phyloP scores from a whole-genome alignment of 2,797 vertebrate species.

The Tragopan temminckii region DNA sequence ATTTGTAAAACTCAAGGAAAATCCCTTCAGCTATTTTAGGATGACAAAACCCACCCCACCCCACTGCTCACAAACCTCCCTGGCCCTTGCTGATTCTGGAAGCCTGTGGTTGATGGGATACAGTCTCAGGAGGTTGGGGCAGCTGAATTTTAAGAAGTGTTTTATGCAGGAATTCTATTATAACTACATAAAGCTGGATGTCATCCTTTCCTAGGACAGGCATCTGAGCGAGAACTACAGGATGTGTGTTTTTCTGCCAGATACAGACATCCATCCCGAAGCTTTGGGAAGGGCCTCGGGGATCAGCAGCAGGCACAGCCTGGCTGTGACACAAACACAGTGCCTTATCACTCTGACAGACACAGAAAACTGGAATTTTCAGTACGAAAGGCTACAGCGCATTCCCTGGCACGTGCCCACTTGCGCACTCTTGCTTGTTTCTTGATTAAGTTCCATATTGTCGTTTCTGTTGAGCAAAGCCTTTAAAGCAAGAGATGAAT shows the following conservation, averaged over 20 bases:
- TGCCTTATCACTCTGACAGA: background rate
- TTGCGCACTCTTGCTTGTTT: background rate
- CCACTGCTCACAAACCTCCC: background rate
- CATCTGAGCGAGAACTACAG: background rate
- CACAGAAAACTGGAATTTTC: background rate
- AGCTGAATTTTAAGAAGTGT: constrained; percentile 30
- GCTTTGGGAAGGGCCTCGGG: background rate
- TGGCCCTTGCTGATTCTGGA: background rate
- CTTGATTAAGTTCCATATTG: background rate
- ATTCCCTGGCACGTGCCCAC: background rate
- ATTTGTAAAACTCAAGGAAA: background rate
- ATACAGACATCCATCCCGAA: background rate
- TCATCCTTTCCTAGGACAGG: constrained; percentile 9
- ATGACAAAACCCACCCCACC: background rate
- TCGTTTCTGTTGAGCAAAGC: background rate
- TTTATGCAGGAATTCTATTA: constrained; percentile 51
- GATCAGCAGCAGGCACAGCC: background rate
- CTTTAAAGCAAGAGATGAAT: constrained; percentile 40
- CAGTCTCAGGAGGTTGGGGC: background rate
- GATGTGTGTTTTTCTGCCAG: background rate
- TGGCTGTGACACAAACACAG: background rate
- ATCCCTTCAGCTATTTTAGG: background rate
- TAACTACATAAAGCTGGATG: background rate
- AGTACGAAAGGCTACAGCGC: background rate
- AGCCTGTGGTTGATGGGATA: background rate